Evolutionary conservation across 2,113 vertebrate species (phyloP), one percentile per base, ranked within the genome.

Genomic region (Ondatra zibethicus): DNA sequence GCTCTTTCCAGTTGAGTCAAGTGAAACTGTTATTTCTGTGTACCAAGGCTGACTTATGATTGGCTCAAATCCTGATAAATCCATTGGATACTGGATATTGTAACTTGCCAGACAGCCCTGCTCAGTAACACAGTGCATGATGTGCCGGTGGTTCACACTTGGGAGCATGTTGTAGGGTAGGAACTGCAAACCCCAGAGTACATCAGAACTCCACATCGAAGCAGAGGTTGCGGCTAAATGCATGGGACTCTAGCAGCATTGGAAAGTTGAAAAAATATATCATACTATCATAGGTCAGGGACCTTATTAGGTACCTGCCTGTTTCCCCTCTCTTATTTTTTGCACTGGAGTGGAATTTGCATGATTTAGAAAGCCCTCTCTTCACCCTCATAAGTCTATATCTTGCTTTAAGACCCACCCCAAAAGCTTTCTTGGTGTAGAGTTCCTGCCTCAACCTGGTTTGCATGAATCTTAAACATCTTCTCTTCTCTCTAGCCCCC

Each of bases 1-100:
- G 70, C 87, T 61, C 2, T 16, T 21, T 92, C 45, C n/a, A 80
- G 50, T 39, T 55, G 84, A 96, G 42, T 81, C 39, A 61, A 80
- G 88, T 14, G 16, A 13, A 78, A 81, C 19, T 92, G 73, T 90
- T 92, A 47, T 91, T 92, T 97, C 82, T 29, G 31, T 27, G 16
- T 12, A 61, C 42, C 29, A 45, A 61, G 31, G 33, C 55, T 66
- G 47, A 45, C 45, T 94, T 94, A 45, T 7, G 3, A 31, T 7
- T 27, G 63, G 12, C 42, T 42, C 42, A 27, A 5, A n/a, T 72
- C 5, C 33, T 45, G 23, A 80, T 87, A 91, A 58, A 91, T 12
- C 10, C 16, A 68, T 66, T 47, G 39, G 58, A 39, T 58, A 31
- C 8, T 50, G 70, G 70, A 29, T 73, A 58, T 58, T 36, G 14